These are phyloP conservation scores for Pseudeuparius sepicola DNA, from an alignment of 2,888 invertebrate genomes.

Conservation along the genomic window DNA sequence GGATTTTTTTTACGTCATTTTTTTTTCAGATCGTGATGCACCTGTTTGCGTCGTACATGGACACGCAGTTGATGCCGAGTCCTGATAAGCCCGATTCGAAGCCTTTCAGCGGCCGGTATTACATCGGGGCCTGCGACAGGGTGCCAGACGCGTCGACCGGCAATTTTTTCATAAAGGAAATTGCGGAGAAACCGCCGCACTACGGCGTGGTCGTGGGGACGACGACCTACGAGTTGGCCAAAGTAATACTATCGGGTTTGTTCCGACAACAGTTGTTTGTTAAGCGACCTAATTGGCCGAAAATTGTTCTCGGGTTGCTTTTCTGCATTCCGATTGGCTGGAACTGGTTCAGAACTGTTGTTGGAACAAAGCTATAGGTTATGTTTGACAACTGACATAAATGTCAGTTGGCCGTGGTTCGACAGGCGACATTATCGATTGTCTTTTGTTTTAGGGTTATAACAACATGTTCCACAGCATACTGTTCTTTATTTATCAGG, in stretches of 20 bases:
- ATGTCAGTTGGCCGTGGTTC: too few relatives aligned
- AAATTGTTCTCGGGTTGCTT: too few relatives aligned
- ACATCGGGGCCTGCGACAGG: slow-evolving; percentile 40
- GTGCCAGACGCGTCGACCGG: slow-evolving; percentile 38
- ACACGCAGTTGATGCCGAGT: slow-evolving; percentile 62
- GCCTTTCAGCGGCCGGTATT: slow-evolving; percentile 49
- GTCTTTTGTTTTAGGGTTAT: slow-evolving; percentile 67
- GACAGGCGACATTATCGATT: too few relatives aligned
- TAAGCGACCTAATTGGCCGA: too few relatives aligned
- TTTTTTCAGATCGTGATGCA: slow-evolving; percentile 65
- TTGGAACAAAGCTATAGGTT: too few relatives aligned
- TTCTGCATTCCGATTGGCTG: too few relatives aligned
- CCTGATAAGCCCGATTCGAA: slow-evolving; percentile 55
- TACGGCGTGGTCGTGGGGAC: slow-evolving; percentile 58
- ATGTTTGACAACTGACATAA: too few relatives aligned
- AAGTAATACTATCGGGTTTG: too few relatives aligned
- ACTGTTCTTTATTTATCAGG: slow-evolving; percentile 68
- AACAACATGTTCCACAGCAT: slow-evolving; percentile 84
- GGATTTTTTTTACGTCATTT: background rate
- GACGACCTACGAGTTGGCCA: slow-evolving; percentile 56
- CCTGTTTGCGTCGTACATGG: slow-evolving; percentile 75
- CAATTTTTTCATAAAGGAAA: slow-evolving; percentile 53
- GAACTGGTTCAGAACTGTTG: too few relatives aligned
- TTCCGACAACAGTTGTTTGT: too few relatives aligned
- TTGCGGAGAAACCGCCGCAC: slow-evolving; percentile 57